Evolutionary conservation across 2,113 vertebrate genomes (phyloP).

Genomic region (Callithrix jacchus): DNA sequence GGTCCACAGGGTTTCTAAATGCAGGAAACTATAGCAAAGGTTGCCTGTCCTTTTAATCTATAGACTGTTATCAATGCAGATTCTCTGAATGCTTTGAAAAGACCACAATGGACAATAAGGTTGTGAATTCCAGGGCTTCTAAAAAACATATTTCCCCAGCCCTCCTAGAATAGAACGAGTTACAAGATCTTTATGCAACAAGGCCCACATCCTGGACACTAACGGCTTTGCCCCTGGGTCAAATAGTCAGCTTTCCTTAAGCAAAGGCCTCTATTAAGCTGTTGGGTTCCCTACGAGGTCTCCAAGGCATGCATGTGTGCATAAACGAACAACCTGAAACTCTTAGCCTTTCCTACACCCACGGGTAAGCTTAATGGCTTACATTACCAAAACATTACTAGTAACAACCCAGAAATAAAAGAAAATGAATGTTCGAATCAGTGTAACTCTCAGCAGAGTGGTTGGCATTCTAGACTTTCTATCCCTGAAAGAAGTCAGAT

Average conservation of each 20-base stretch:
- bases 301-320: not conserved
- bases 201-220: not conserved
- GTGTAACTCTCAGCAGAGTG: not conserved
- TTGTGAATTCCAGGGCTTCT: not conserved
- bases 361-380: not conserved
- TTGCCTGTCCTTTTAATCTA: constrained; percentile 10
- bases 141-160: not conserved
- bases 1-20: not conserved
- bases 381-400: not conserved
- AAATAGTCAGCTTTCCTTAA: not conserved
- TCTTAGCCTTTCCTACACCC: not conserved
- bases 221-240: not conserved
- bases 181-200: not conserved
- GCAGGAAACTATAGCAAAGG: not conserved
- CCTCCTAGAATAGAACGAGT: not conserved
- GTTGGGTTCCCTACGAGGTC: not conserved
- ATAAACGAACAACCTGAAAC: constrained; percentile 7
- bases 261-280: not conserved
- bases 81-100: constrained; percentile 45
- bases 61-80: constrained; percentile 30
- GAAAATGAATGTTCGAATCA: not conserved
- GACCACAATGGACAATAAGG: not conserved
- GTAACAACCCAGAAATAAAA: not conserved
- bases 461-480: not conserved
- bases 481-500: not conserved